These are phyloP conservation scores for Eulemur coronatus DNA, from an alignment of 2,797 vertebrate species.

Conservation along the genomic window DNA sequence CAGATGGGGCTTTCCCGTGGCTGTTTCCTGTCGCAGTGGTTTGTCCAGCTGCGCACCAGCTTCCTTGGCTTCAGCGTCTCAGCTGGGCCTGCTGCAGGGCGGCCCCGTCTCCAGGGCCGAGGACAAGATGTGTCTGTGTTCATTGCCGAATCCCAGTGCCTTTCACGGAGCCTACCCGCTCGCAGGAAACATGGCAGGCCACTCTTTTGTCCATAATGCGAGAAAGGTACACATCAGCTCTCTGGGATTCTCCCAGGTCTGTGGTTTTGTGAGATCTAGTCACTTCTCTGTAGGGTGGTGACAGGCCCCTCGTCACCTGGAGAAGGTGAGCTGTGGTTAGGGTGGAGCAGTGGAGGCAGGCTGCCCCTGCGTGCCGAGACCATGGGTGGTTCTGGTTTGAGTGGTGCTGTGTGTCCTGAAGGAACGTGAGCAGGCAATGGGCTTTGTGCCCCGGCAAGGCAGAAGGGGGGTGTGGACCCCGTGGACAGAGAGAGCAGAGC, in stretches of 20 bases:
- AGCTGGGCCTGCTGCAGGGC: not conserved
- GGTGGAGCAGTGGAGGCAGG: not conserved
- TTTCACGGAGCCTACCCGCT: too few species aligned
- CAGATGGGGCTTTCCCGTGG: not conserved
- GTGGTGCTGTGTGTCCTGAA: not conserved
- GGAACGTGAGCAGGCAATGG: not conserved
- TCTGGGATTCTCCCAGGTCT: not conserved
- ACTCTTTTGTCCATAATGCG: fast-evolving
- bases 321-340: not conserved
- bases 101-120: not conserved
- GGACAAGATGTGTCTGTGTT: not conserved
- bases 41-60: fast-evolving
- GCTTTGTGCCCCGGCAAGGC: too few species aligned
- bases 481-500: not conserved
- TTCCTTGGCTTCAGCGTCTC: not conserved
- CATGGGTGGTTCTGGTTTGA: not conserved
- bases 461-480: not conserved
- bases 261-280: not conserved
- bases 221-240: fast-evolving
- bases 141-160: not conserved
- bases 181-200: not conserved
- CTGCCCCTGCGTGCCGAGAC: not conserved
- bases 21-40: not conserved
- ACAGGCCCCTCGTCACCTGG: not conserved
- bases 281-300: not conserved